Conservation (phyloP, 2,888 invertebrate genomes). For the Conus canariensis region DNA sequence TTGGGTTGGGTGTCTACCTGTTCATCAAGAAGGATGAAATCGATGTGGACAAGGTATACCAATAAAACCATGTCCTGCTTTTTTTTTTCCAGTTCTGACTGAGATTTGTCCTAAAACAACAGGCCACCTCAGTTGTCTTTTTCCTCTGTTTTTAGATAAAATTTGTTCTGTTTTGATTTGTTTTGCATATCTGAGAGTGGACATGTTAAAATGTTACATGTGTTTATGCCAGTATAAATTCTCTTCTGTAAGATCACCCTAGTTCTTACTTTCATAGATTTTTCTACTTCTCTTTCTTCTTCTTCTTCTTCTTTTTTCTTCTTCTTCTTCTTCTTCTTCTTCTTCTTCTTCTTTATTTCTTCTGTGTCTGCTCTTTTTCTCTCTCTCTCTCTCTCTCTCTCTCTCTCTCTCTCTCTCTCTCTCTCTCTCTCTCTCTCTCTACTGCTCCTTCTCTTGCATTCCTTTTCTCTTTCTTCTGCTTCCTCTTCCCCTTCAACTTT, state of each 20-base stretch:
- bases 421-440: neutral
- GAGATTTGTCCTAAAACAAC: neutral
- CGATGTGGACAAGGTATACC: constrained; percentile 54
- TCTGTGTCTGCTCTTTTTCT: too few relatives aligned
- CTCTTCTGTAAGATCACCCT: too few relatives aligned
- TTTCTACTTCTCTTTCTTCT: too few relatives aligned
- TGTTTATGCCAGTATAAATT: too few relatives aligned
- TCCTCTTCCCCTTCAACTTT: neutral
- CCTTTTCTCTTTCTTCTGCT: neutral
- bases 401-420: neutral
- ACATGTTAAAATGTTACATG: too few relatives aligned
- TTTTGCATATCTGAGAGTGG: too few relatives aligned
- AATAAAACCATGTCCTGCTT: neutral
- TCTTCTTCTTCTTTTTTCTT: neutral
- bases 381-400: constrained; percentile 19
- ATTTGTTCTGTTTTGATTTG: too few relatives aligned
- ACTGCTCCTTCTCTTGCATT: neutral
- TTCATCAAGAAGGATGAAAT: constrained; percentile 84
- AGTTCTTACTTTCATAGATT: too few relatives aligned
- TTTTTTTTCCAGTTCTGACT: neutral
- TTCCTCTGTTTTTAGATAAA: neutral
- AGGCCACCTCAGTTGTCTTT: neutral
- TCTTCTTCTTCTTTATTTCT: too few relatives aligned
- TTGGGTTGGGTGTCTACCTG: constrained; percentile 88
- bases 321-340: neutral